Base-by-base conservation (phyloP, 1,140 invertebrate species). In the Cotesia typhae region DNA sequence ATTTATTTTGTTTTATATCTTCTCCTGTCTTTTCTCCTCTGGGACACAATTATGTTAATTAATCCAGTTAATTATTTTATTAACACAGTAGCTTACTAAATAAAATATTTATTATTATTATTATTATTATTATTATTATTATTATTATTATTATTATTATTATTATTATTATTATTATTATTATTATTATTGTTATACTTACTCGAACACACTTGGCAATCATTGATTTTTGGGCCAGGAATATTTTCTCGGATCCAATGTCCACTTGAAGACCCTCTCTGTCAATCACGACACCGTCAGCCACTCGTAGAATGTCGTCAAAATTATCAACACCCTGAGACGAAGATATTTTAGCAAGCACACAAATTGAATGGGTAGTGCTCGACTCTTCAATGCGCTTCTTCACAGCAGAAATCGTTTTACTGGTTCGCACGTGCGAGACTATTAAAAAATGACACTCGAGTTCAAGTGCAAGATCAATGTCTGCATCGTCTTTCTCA, bases 151-250 rank as follows among this genome's bases (percentile, higher is more conserved):
- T 35, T 10, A 35, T 60, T 35, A 35, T 35, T 60, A 35, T 35
- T 10, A 35, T 60, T 35, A 35, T 35, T 60, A 35, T 35, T 10
- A 35, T 60, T 35, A 35, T 35, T 60, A 35, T 35, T 10, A 35
- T 60, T 35, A 35, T 36, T 17, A 12, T 67, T 0, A 52, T 17
- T 61, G 28, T 38, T 12, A 5, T 51, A 71, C 71, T 75, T 66
- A 79, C 76, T 57, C 47, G 74, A 36, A 80, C 79, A 70, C 88
- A 88, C 76, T 88, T 87, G 7, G 89, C 88, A 75, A 92, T 90
- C 84, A 92, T 91, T 83, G 90, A 89, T 77, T 92, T 92, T 81
- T 92, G 91, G 1, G 91, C 91, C 10, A 93, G 81, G 78, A 93
- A 92, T 2, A 94, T 90, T 82, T 94, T 93, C 78, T 93, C 91